Conservation (phyloP, 2,888 invertebrate genomes). For the Drosophila rubida region DNA sequence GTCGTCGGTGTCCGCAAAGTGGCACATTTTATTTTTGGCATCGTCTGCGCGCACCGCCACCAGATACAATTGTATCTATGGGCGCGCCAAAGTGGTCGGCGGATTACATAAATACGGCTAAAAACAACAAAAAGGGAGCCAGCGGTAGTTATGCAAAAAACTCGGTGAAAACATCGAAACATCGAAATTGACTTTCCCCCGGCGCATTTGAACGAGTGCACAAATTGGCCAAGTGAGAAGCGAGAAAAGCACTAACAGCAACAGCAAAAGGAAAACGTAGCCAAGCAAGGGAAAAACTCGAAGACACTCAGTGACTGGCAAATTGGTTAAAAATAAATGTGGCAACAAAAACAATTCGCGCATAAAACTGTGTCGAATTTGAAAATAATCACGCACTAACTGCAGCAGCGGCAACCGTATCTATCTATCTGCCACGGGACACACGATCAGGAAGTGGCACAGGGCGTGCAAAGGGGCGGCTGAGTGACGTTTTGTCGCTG, state of each 20-base stretch:
- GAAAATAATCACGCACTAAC: slow-evolving; percentile 80
- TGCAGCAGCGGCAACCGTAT: slow-evolving; percentile 51
- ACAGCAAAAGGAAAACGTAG: slow-evolving; percentile 22
- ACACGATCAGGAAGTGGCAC: slow-evolving; percentile 49
- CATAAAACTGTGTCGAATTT: slow-evolving; percentile 80
- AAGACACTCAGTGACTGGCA: slow-evolving; percentile 39
- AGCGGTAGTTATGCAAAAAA: slow-evolving; percentile 72
- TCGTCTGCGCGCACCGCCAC: slow-evolving; percentile 27
- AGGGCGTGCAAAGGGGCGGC: slow-evolving; percentile 52
- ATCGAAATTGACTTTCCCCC: slow-evolving; percentile 75
- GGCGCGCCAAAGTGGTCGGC: slow-evolving; percentile 52
- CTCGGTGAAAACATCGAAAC: slow-evolving; percentile 66
- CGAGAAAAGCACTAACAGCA: slow-evolving; percentile 20
- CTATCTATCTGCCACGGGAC: slow-evolving; percentile 56
- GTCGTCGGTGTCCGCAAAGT: slow-evolving; percentile 51
- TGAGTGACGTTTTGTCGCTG: slow-evolving; percentile 72
- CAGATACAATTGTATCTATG: slow-evolving; percentile 65
- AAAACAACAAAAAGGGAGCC: slow-evolving; percentile 57
- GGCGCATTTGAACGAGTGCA: slow-evolving; percentile 26
- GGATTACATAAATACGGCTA: slow-evolving; percentile 59
- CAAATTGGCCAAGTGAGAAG: slow-evolving; percentile 49
- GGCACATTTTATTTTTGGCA: slow-evolving; percentile 68
- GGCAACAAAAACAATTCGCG: slow-evolving; percentile 73
- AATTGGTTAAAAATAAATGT: slow-evolving; percentile 72
- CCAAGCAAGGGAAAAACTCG: slow-evolving; percentile 55